Evolutionary conservation across 2,888 invertebrate species (phyloP).

Genomic region (Pandemis cinnamomeana): DNA sequence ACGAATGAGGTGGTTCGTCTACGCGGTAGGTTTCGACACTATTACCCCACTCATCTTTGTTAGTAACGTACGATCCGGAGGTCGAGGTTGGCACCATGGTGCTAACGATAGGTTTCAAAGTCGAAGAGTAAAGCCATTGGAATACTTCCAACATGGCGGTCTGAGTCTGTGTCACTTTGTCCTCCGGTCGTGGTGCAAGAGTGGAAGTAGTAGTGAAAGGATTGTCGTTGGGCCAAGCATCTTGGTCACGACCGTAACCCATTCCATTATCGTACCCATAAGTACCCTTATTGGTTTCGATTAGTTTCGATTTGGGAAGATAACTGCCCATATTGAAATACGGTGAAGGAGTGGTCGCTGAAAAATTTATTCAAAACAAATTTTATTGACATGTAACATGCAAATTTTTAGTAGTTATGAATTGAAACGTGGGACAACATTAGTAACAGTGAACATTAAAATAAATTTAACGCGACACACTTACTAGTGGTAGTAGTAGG

Average conservation of each 20-base stretch:
- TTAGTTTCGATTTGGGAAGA: conserved; percentile 78
- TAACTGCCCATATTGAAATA: conserved; percentile 78
- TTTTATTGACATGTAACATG: conserved; percentile 69
- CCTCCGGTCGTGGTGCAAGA: conserved; percentile 72
- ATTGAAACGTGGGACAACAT: conserved; percentile 45
- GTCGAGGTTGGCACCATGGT: conserved; percentile 68
- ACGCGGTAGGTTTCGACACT: conserved; percentile 80
- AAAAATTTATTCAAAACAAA: conserved; percentile 71
- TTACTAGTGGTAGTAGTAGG: conserved; percentile 80
- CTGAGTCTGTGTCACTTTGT: conserved; percentile 79
- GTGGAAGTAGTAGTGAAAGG: conserved; percentile 80
- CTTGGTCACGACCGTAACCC: conserved; percentile 74
- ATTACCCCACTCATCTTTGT: conserved; percentile 80
- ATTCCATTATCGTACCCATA: conserved; percentile 76
- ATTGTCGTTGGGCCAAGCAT: conserved; percentile 80
- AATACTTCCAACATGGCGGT: conserved; percentile 82
- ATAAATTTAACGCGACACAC: conserved; percentile 53
- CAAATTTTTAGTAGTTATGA: conserved; percentile 49
- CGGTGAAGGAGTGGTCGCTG: conserved; percentile 78
- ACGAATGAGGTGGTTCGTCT: conserved; percentile 81
- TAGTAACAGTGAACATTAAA: conserved; percentile 46
- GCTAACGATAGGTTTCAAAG: conserved; percentile 77
- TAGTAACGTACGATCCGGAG: conserved; percentile 66
- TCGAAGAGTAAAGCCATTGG: conserved; percentile 80
- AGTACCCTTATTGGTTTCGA: conserved; percentile 80